Base-by-base conservation (phyloP, 2,888 invertebrate genomes). In the Emmelina monodactyla region DNA sequence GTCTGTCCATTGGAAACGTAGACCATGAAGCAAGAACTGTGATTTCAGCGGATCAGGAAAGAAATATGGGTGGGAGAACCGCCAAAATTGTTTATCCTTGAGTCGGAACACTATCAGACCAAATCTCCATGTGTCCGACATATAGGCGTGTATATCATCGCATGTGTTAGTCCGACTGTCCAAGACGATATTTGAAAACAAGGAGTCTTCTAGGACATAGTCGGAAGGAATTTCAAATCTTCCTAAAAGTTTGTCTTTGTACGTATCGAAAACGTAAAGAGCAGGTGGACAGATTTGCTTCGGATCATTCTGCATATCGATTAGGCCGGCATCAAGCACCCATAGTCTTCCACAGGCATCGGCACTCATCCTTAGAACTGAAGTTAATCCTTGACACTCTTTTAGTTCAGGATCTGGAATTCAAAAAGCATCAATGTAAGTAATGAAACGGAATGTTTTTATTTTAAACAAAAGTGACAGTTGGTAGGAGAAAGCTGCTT, bases 1-100 rank as follows among this genome's bases (percentile, higher is more conserved):
- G 53, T 92, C 92, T 5, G 88, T 79, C 92, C 91, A 92, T 51
- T 91, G 88, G 53, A 91, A 92, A 43, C 88, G 87, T 0, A 91
- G 53, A 2, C 88, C 89, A 42, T 89, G 88, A 1, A 92, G 66
- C 37, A 87, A 86, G 52, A 87, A 92, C 47, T 88, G 85, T 0
- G 90, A 84, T 1, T 89, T 87, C 1, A 89, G 52, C 0, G 90
- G 90, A 49, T 89, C 89, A 0, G 89, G 89, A 52, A 79, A 86
- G 70, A 85, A 92, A 22, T 78, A 80, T 50, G 60, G 89, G 85
- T 71, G 90, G 71, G 61, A 85, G 82, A 46, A 92, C 58, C 56
- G 57, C 85, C 87, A 89, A 43, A 87, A 85, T 2, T 62, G 61
- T 44, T 76, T 68, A 38, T 83, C 83, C 28, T 65, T 63, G 45